Evolutionary conservation across 1,140 invertebrate species (phyloP).

Genomic region (Diachasmimorpha longicaudata): DNA sequence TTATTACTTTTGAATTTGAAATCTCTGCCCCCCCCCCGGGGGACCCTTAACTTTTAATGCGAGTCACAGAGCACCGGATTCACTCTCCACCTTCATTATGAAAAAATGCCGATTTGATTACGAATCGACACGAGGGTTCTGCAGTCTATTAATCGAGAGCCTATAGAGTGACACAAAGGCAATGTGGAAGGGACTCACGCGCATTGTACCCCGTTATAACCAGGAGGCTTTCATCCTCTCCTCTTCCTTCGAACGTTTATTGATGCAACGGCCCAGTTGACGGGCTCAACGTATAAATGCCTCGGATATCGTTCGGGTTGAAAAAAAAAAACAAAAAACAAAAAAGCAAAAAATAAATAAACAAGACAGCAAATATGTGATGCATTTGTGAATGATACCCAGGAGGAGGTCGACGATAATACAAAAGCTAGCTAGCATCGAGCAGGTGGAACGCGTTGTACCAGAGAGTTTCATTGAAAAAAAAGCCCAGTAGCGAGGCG

Average conservation of each 20-base stretch:
- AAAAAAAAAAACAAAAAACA: too few species aligned
- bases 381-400: not conserved
- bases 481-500: not conserved
- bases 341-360: not conserved
- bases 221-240: not conserved
- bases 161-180: not conserved
- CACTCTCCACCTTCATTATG: not conserved
- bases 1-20: too few species aligned
- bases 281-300: not conserved
- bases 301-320: not conserved
- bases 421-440: constrained; percentile 10
- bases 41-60: too few species aligned
- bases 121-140: not conserved
- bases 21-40: too few species aligned
- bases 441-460: constrained; percentile 23
- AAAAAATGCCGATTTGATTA: not conserved
- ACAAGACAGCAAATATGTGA: not conserved
- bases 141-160: not conserved
- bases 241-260: not conserved
- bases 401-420: constrained; percentile 23
- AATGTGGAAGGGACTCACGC: not conserved
- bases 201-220: not conserved
- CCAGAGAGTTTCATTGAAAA: not conserved
- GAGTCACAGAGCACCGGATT: too few species aligned
- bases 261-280: not conserved